Percentiles rank a stretch among this genome's conserved stretches.
phyloP scores from a whole-genome alignment of 2,888 invertebrate genomes.

The Erebia ligea region DNA sequence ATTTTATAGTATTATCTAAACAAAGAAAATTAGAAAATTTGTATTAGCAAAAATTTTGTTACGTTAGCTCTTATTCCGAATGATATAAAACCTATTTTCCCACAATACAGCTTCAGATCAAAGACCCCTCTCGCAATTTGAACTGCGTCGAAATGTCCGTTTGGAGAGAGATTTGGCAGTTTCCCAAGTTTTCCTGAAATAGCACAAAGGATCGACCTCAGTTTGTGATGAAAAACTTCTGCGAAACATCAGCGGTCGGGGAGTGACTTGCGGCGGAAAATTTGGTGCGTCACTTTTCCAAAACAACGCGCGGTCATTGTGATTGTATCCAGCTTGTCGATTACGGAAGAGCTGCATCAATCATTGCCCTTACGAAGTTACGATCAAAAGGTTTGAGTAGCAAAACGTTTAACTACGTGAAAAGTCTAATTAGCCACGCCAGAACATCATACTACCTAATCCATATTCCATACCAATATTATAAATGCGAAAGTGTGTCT shows the following conservation, averaged over 20 bases:
- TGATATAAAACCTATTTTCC: constrained; percentile 45
- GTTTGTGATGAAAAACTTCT: constrained; percentile 68
- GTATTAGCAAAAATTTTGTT: constrained; percentile 14
- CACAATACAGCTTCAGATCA: constrained; percentile 54
- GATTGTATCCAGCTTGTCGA: neutral
- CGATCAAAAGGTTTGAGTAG: no score
- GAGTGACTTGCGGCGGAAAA: constrained; percentile 58
- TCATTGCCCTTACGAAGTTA: no score
- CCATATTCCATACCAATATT: no score
- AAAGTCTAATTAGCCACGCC: no score
- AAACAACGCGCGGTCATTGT: constrained; percentile 17
- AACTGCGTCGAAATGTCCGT: constrained; percentile 66
- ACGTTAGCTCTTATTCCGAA: neutral
- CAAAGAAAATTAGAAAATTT: constrained; percentile 54
- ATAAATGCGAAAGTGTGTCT: no score
- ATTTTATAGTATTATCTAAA: constrained; percentile 51
- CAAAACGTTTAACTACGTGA: no score
- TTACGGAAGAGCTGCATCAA: no score
- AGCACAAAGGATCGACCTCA: constrained; percentile 82
- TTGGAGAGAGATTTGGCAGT: constrained; percentile 62
- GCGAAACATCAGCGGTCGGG: constrained; percentile 70
- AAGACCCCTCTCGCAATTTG: constrained; percentile 60
- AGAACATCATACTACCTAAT: no score
- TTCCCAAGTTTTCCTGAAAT: constrained; percentile 78
- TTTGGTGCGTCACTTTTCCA: constrained; percentile 65